A percentile compares a stretch with the other conserved stretches of the same genome.
phyloP scores from a whole-genome alignment of 1,140 invertebrate species.

The Halyomorpha halys region DNA sequence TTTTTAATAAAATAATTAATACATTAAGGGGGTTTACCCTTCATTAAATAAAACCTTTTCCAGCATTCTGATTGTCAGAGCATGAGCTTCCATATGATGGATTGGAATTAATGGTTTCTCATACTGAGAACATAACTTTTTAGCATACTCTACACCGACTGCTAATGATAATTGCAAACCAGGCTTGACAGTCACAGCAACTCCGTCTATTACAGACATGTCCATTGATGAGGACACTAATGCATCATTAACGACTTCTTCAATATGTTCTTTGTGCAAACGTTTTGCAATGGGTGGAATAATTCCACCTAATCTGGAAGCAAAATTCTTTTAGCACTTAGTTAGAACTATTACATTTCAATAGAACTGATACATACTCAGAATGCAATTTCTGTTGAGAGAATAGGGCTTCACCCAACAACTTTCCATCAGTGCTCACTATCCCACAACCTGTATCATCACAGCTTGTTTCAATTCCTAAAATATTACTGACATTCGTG shows the following conservation, averaged over 20 bases:
- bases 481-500: slow-evolving; percentile 26
- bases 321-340: background rate
- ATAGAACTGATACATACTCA: slow-evolving; percentile 41
- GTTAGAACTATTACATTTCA: background rate
- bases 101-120: slow-evolving; percentile 86
- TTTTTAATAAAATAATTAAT: no score
- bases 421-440: slow-evolving; percentile 54
- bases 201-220: slow-evolving; percentile 71
- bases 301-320: slow-evolving; percentile 73
- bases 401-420: slow-evolving; percentile 67
- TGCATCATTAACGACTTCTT: slow-evolving; percentile 56
- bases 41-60: slow-evolving; percentile 39
- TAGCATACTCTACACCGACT: slow-evolving; percentile 77
- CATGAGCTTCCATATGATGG: slow-evolving; percentile 98
- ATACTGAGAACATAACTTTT: slow-evolving; percentile 54
- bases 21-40: no score
- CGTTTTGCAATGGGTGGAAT: slow-evolving; percentile 74
- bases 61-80: slow-evolving; percentile 71
- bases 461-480: slow-evolving; percentile 97
- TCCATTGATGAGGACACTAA: slow-evolving; percentile 51
- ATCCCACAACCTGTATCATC: slow-evolving; percentile 93
- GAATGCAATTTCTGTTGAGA: slow-evolving; percentile 68
- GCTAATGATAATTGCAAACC: slow-evolving; percentile 67
- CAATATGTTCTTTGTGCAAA: slow-evolving; percentile 72
- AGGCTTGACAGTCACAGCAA: slow-evolving; percentile 83